Conservation (phyloP, 2,888 invertebrate genomes). For the Ophioninae sp. region DNA sequence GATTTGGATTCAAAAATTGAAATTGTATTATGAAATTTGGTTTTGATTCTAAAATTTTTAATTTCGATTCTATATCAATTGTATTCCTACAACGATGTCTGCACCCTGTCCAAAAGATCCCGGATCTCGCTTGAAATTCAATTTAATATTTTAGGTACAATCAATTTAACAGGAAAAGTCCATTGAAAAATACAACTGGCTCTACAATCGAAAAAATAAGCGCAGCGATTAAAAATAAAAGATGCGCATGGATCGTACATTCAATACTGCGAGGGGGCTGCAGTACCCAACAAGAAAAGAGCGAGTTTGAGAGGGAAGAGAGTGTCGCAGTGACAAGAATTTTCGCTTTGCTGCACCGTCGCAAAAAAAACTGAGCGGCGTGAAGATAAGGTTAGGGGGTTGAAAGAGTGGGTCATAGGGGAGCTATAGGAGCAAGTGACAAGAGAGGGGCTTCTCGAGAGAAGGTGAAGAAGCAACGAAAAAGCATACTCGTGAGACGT, state of each 20-base stretch:
- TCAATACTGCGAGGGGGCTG: not conserved
- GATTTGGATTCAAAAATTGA: too few relatives aligned
- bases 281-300: not conserved
- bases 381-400: constrained; percentile 11
- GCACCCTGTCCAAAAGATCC: too few relatives aligned
- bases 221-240: not conserved
- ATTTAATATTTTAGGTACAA: too few relatives aligned
- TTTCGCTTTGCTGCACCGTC: constrained; percentile 43
- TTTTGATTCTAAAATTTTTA: too few relatives aligned
- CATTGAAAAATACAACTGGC: not conserved
- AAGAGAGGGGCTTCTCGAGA: constrained; percentile 25
- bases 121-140: too few relatives aligned
- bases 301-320: constrained; percentile 38
- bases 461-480: constrained; percentile 38
- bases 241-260: not conserved
- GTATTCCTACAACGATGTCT: too few relatives aligned
- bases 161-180: not conserved
- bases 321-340: constrained; percentile 41
- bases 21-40: too few relatives aligned
- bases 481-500: constrained; percentile 40
- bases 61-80: too few relatives aligned
- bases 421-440: constrained; percentile 1
- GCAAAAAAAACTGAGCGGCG: constrained; percentile 50
- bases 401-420: constrained; percentile 26
- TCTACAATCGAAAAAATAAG: not conserved